These are phyloP conservation scores for Sebastes itinus DNA, from an alignment of 2,797 vertebrate genomes.

Conservation along the genomic window DNA sequence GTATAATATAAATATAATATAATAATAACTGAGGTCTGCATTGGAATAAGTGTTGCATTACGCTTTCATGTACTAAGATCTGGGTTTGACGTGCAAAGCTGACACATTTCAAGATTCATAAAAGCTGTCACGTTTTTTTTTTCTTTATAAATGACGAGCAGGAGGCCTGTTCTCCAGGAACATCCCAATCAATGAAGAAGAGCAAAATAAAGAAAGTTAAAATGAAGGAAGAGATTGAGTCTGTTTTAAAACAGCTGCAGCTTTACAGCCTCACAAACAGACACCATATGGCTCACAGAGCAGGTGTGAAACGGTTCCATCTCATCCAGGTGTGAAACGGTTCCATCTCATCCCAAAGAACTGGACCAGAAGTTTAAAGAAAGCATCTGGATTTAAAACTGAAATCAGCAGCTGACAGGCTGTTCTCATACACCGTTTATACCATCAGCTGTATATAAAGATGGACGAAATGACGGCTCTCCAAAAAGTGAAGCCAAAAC, in stretches of 20 bases:
- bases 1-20: neutral
- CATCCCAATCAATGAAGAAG: neutral
- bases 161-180: neutral
- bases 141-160: neutral
- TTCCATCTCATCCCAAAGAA: neutral
- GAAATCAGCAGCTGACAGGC: neutral
- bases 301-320: constrained; percentile 25
- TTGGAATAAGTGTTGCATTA: neutral
- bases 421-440: too few relatives aligned
- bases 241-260: neutral
- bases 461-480: too few relatives aligned
- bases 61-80: neutral
- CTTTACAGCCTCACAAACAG: constrained; percentile 24
- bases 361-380: neutral
- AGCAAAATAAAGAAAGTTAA: neutral
- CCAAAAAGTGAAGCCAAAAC: too few relatives aligned
- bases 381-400: constrained; percentile 24
- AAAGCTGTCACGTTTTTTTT: neutral
- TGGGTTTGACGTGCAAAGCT: neutral
- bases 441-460: too few relatives aligned
- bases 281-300: constrained; percentile 17
- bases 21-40: neutral
- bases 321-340: neutral
- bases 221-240: neutral
- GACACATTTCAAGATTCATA: neutral